Conservation (phyloP, 2,797 vertebrate genomes). For the Triplophysa bombifrons region DNA sequence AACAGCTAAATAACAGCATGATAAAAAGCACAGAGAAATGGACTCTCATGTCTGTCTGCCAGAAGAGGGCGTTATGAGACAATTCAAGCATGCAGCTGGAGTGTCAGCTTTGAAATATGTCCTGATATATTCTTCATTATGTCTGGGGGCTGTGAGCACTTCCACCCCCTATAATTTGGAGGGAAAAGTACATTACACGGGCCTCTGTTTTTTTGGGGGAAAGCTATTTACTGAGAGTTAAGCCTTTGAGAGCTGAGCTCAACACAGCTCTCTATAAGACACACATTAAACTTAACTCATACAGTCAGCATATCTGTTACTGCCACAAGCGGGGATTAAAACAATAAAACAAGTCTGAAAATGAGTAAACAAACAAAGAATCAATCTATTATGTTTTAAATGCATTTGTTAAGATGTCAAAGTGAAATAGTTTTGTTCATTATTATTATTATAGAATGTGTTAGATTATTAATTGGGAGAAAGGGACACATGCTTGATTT, state of each 20-base stretch:
- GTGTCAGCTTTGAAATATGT: conserved; percentile 21
- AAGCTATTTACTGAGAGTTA: conserved; percentile 42
- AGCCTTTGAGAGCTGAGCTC: conserved; percentile 29
- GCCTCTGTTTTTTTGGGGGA: conserved; percentile 17
- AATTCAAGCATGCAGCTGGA: neutral
- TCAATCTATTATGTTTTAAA: neutral
- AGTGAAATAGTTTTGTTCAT: neutral
- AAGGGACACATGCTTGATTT: neutral
- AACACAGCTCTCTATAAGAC: conserved; percentile 15
- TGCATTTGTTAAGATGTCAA: neutral
- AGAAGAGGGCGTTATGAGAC: conserved; percentile 45
- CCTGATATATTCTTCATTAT: conserved; percentile 37
- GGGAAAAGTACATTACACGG: conserved; percentile 37
- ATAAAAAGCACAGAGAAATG: neutral
- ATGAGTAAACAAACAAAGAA: neutral
- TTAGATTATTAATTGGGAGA: neutral
- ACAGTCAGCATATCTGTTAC: conserved; percentile 18
- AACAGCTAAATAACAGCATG: neutral
- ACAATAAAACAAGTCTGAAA: neutral
- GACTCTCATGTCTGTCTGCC: neutral
- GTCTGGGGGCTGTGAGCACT: conserved; percentile 28
- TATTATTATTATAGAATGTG: neutral
- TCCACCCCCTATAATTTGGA: conserved; percentile 24
- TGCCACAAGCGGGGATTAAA: conserved; percentile 6
- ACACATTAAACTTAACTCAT: conserved; percentile 11